Percentiles rank a stretch among this genome's conserved stretches.
These are phyloP conservation scores for Micromesistius poutassou DNA, from an alignment of 2,797 vertebrate species.

Conservation along the genomic window DNA sequence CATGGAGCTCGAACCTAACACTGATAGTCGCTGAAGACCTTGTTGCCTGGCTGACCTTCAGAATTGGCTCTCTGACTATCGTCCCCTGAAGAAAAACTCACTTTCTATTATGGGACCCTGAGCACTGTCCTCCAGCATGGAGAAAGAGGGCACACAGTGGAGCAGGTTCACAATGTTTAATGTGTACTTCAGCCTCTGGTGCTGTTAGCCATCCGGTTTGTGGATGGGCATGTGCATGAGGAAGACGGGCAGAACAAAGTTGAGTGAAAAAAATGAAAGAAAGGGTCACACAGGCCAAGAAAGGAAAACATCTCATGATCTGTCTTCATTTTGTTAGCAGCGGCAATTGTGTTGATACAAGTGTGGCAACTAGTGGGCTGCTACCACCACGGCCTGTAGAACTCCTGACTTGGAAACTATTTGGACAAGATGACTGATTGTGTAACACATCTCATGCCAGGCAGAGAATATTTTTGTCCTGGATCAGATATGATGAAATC, in stretches of 20 bases:
- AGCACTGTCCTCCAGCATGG: constrained; percentile 11
- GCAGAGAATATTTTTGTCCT: constrained; percentile 29
- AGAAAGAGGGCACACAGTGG: background rate
- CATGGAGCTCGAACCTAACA: constrained; percentile 54
- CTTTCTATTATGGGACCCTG: constrained; percentile 61
- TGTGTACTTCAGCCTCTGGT: background rate
- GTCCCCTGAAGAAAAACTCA: constrained; percentile 61
- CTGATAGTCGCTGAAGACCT: constrained; percentile 66
- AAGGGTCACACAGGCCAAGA: background rate
- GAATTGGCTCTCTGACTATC: constrained; percentile 59
- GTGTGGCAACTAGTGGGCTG: constrained; percentile 40
- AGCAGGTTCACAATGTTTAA: background rate
- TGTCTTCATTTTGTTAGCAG: background rate
- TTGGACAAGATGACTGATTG: constrained; percentile 37
- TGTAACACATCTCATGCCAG: constrained; percentile 11
- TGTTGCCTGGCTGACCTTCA: constrained; percentile 67
- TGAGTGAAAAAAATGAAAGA: background rate
- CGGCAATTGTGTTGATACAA: constrained; percentile 27
- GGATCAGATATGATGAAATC: constrained; percentile 31
- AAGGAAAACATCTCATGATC: background rate
- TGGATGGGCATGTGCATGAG: background rate
- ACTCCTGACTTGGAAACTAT: constrained; percentile 35
- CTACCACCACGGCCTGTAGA: constrained; percentile 3
- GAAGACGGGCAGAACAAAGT: background rate
- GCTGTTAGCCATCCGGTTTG: background rate